Base-by-base conservation (phyloP, 2,797 vertebrate genomes). In the Chaunax sp. region DNA sequence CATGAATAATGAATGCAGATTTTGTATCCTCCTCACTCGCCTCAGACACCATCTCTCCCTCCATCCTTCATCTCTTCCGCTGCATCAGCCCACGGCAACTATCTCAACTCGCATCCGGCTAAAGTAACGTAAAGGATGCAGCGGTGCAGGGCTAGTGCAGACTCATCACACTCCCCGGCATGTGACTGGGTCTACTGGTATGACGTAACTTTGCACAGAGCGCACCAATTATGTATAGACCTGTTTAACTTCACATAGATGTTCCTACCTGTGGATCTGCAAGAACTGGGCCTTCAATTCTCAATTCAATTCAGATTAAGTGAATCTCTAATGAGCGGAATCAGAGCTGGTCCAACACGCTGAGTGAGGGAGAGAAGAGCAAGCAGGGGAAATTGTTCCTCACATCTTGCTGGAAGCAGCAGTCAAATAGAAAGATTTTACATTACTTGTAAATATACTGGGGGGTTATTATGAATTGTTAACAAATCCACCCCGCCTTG, bases 1-100 rank as follows among this genome's bases (percentile, higher is more conserved):
- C 44, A 66, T 88, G 67, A 90, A 91, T 80, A 87, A 87, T 85
- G 56, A 68, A 88, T 69, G 54, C 44, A 20, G 78, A 71, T 72
- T 79, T 80, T 69, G 75, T 46, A 72, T 59, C 69, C 63, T 61
- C 67, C 68, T 38, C 40, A 5, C 49, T 66, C 11, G 0, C 40
- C 58, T 69, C 23, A 1, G 26, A 70, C 41, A 40, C 40, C 49
- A 6, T 28, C 47, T 20, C 43, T 6, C 20, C 49, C 30, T 59
- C 56, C 41, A 2, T 15, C 55, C 59, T 13, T 55, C 45, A 30
- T 14, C 43, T 64, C n/a, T 38, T 45, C 15, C 45, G 7, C 59
- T 13, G 7, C 13, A 55, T 56, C 57, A 45, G 45, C 55, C 64
- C 40, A 49, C 25, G 14, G n/a, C 64, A 25, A 35, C 62, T 26